These are phyloP conservation scores for Quadroppia sp. DNA, from an alignment of 2,888 invertebrate species.

Conservation along the genomic window DNA sequence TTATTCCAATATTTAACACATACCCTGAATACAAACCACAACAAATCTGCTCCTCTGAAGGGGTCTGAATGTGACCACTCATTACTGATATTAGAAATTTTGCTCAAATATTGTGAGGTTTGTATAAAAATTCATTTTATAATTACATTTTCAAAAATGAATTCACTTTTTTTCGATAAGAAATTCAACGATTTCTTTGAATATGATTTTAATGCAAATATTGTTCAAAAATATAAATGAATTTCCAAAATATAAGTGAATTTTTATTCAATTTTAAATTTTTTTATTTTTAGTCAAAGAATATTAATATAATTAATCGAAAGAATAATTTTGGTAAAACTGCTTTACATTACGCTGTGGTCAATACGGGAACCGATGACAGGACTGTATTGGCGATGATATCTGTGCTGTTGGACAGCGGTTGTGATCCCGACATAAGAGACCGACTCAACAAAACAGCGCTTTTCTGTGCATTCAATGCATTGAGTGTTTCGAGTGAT, in stretches of 20 bases:
- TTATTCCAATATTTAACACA: too few relatives aligned
- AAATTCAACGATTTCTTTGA: background rate
- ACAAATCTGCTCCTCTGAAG: background rate
- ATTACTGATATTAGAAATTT: background rate
- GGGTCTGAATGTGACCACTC: background rate
- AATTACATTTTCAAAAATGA: background rate
- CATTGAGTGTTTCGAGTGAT: background rate
- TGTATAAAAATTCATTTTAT: background rate
- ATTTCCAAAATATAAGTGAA: too few relatives aligned
- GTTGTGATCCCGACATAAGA: background rate
- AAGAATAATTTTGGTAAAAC: slow-evolving; percentile 17
- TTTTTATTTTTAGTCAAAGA: background rate
- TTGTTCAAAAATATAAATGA: too few relatives aligned
- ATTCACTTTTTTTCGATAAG: background rate
- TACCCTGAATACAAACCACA: background rate
- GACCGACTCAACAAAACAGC: slow-evolving; percentile 2
- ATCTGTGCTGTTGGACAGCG: background rate
- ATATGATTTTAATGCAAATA: background rate
- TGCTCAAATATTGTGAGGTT: slow-evolving; percentile 19
- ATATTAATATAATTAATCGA: background rate
- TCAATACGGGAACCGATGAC: background rate
- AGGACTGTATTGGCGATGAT: background rate
- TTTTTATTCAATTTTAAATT: background rate
- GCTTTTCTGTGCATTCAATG: background rate
- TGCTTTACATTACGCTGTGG: slow-evolving; percentile 20